These are phyloP conservation scores for Apis mellifera DNA, from an alignment of 1,140 invertebrate species.

Conservation along the genomic window DNA sequence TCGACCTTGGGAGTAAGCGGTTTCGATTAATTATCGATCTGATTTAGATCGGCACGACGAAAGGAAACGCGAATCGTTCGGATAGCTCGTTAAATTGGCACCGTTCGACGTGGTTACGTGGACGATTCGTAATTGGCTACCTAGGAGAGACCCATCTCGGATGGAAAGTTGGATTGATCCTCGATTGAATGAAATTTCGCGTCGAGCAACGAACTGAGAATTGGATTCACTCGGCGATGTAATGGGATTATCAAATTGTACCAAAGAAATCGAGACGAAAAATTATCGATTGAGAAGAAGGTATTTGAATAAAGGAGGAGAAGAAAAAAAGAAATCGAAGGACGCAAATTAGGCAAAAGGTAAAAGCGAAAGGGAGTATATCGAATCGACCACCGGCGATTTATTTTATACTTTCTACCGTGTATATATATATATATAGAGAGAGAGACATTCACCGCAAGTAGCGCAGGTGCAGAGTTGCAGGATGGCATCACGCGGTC, in stretches of 20 bases:
- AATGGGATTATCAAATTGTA: neutral
- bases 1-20: constrained; percentile 34
- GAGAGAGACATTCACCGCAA: constrained; percentile 36
- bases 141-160: neutral
- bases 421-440: neutral
- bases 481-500: neutral
- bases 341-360: neutral
- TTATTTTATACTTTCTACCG: constrained; percentile 54
- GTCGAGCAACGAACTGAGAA: neutral
- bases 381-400: constrained; percentile 44
- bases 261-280: neutral
- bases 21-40: constrained; percentile 25
- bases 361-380: neutral
- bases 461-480: constrained; percentile 35
- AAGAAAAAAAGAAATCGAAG: neutral
- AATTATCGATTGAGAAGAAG: neutral
- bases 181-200: constrained; percentile 6
- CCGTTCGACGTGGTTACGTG: neutral
- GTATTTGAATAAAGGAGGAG: too few species aligned
- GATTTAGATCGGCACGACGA: neutral
- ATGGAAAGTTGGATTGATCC: neutral
- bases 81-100: neutral
- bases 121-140: neutral
- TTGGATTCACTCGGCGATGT: neutral
- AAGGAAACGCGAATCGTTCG: neutral